phyloP scores from a whole-genome alignment of 92 coral and sea anemone genomes.

The Hydrozoanthus gracilis region DNA sequence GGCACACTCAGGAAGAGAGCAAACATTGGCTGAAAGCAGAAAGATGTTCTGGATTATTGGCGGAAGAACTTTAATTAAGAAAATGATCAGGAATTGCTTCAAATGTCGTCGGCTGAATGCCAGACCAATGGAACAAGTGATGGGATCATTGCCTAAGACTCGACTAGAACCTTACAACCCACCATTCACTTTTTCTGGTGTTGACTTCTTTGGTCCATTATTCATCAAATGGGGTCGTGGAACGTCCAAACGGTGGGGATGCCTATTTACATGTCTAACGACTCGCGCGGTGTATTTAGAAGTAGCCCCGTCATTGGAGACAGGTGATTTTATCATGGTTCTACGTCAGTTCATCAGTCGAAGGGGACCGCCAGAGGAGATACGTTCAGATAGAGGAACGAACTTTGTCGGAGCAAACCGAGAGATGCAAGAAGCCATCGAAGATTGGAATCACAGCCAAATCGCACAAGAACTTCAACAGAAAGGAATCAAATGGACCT shows the following conservation, averaged over 20 bases:
- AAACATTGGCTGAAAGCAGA: conserved; percentile 63
- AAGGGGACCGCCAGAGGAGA: conserved; percentile 71
- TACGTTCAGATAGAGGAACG: conserved; percentile 67
- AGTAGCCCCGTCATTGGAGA: conserved; percentile 64
- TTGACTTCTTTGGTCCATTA: conserved; percentile 68
- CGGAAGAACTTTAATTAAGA: conserved; percentile 61
- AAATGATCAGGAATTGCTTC: conserved; percentile 59
- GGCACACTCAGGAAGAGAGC: conserved; percentile 68
- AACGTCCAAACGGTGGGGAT: conserved; percentile 72
- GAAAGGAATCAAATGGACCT: conserved; percentile 64
- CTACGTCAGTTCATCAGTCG: conserved; percentile 71
- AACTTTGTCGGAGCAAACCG: conserved; percentile 70
- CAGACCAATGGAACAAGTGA: conserved; percentile 64
- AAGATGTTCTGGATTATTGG: conserved; percentile 67
- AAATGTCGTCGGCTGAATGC: no score
- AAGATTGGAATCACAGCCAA: conserved; percentile 51
- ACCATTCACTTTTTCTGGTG: conserved; percentile 69
- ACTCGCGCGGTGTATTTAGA: conserved; percentile 71
- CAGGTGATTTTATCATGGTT: conserved; percentile 67
- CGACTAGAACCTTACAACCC: conserved; percentile 69
- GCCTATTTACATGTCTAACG: conserved; percentile 65
- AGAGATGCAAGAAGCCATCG: conserved; percentile 64
- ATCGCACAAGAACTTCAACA: conserved; percentile 59
- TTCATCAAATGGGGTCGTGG: conserved; percentile 73
- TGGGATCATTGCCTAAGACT: conserved; percentile 64